Evolutionary conservation across 2,888 invertebrate species (phyloP), one percentile per base, ranked within the genome.

Genomic region (Zele albiditarsus): DNA sequence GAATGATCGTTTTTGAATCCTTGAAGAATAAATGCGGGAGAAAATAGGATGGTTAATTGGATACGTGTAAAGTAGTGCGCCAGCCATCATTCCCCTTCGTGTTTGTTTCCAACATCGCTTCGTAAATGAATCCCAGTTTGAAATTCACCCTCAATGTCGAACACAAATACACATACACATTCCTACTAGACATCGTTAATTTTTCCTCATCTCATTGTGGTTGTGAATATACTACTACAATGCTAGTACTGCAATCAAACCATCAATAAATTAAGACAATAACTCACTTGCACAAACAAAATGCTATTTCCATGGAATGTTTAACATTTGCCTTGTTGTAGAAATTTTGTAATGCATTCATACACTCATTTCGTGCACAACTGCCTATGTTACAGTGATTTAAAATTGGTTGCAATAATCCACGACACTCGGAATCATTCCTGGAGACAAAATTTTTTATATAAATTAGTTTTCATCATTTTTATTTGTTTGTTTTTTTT

Each of bases 201-300:
- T 66, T 60, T 65, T 53, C 68, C 74, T 71, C 71, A 25, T 46
- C 58, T 49, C 53, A 38, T 66, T 71, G 49, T 57, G 28, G 53
- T 33, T 65, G 72, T 74, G 23, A 16, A 33, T 23, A n/a, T n/a
- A n/a, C n/a, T n/a, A 16, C 42, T 71, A 14, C 67, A 66, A 25
- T 38, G 2, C 20, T 57, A 27, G 38, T 65, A 38, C 38, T 58
- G 25, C 33, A 33, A 16, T 75, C 49, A 25, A 68, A 68, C 62
- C 68, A 68, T 73, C 73, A 63, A 77, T 75, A 76, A 79, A 78
- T 79, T 75, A 79, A 74, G 73, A 66, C 70, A 75, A 80, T 78
- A 79, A 92, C 95, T 93, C 90, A 96, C 97, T 95, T 96, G 96
- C 97, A 97, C 77, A 97, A 92, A 89, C 97, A 97, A 90, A 97